Evolutionary conservation across 2,113 vertebrate species (phyloP).

Genomic region (Colaptes auratus): DNA sequence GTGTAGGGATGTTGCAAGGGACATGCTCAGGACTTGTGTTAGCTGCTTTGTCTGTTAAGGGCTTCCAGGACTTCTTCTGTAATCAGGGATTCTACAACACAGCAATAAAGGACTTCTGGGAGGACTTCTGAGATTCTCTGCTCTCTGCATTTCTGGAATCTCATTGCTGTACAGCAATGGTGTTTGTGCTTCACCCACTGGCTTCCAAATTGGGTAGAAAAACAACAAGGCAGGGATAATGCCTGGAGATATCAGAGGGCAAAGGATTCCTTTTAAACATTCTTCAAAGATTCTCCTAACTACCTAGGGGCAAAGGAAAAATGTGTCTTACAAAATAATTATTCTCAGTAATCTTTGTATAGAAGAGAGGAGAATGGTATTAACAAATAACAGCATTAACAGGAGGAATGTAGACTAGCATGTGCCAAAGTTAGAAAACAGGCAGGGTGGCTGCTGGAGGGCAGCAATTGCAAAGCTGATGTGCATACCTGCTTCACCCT

Average conservation of each 20-base stretch:
- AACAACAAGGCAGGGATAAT: neutral
- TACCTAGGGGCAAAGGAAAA: neutral
- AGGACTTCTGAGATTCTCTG: no score
- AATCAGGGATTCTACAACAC: no score
- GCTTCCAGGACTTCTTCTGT: no score
- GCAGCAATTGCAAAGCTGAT: neutral
- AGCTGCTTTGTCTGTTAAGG: no score
- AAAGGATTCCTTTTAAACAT: neutral
- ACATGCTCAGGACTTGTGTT: no score
- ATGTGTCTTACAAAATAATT: neutral
- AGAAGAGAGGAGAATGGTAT: neutral
- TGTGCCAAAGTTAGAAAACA: neutral
- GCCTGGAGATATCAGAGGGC: neutral
- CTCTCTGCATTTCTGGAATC: no score
- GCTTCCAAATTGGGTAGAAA: no score
- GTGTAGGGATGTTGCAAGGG: no score
- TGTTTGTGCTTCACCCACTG: no score
- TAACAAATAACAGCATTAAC: neutral
- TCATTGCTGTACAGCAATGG: no score
- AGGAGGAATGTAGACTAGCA: neutral
- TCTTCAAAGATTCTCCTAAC: neutral
- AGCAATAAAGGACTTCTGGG: no score
- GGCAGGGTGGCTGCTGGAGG: neutral
- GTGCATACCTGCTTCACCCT: fast-evolving
- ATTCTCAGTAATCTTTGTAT: neutral